These are phyloP conservation scores for Charadrius vociferus DNA, from an alignment of 2,113 vertebrate genomes.

Conservation along the genomic window DNA sequence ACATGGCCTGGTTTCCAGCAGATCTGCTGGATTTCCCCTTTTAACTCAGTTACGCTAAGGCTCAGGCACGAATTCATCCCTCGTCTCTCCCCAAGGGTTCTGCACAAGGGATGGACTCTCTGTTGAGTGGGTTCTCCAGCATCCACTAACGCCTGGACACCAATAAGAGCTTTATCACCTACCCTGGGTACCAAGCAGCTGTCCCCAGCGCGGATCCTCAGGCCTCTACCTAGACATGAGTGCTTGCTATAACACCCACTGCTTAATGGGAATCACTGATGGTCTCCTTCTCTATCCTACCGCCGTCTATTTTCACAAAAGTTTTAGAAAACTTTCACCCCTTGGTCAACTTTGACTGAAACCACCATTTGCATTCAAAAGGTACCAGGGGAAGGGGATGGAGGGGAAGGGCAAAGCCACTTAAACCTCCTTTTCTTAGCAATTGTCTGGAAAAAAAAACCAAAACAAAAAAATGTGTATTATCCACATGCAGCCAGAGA, in stretches of 20 bases:
- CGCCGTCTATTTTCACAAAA: accelerated
- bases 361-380: neutral
- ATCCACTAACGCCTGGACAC: accelerated
- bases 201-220: neutral
- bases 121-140: accelerated
- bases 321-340: neutral
- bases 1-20: neutral
- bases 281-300: neutral
- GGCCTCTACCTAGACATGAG: neutral
- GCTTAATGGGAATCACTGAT: neutral
- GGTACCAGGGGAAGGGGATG: neutral
- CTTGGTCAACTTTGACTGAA: neutral
- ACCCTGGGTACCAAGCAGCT: neutral
- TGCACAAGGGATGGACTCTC: neutral
- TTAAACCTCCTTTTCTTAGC: neutral
- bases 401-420: neutral
- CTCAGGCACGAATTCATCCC: neutral
- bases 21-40: neutral
- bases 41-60: neutral
- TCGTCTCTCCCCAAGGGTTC: neutral
- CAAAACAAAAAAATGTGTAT: neutral
- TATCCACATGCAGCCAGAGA: neutral
- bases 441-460: neutral
- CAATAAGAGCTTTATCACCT: neutral
- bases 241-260: neutral